Percentiles rank a stretch among this genome's conserved stretches.
Evolutionary conservation across 2,113 vertebrate genomes (phyloP).

Genomic region (Noturus placidus): DNA sequence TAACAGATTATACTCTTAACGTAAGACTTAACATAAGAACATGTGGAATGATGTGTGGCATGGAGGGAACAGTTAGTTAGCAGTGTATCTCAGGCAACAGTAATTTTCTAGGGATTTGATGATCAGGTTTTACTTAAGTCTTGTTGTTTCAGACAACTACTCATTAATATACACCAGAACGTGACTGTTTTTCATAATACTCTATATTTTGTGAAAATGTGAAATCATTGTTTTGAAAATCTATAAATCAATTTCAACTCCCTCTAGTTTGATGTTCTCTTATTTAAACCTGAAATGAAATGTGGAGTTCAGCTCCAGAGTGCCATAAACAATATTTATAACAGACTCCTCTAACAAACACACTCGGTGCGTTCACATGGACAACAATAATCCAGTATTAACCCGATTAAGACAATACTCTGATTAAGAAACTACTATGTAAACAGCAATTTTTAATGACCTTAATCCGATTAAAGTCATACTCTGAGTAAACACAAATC

Average conservation of each 20-base stretch:
- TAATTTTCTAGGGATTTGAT: background rate
- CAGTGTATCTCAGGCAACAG: background rate
- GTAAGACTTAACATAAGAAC: background rate
- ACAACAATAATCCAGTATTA: too few species aligned
- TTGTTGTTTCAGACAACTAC: background rate
- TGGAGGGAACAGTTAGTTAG: background rate
- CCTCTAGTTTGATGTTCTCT: background rate
- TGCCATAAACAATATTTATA: background rate
- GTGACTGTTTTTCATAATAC: background rate
- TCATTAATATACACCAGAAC: background rate
- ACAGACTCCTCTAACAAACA: background rate
- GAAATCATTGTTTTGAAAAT: background rate
- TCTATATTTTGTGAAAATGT: background rate
- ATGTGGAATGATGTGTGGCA: background rate
- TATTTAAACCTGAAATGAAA: background rate
- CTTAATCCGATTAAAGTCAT: too few species aligned
- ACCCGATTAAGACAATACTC: too few species aligned
- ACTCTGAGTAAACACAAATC: too few species aligned
- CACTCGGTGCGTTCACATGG: too few species aligned
- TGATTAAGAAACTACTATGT: too few species aligned
- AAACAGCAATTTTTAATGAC: too few species aligned
- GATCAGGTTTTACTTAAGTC: background rate
- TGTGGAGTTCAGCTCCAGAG: background rate
- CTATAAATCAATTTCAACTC: background rate
- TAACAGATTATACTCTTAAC: too few species aligned